phyloP scores from a whole-genome alignment of 2,797 vertebrate species.

The Linurgus olivaceus region DNA sequence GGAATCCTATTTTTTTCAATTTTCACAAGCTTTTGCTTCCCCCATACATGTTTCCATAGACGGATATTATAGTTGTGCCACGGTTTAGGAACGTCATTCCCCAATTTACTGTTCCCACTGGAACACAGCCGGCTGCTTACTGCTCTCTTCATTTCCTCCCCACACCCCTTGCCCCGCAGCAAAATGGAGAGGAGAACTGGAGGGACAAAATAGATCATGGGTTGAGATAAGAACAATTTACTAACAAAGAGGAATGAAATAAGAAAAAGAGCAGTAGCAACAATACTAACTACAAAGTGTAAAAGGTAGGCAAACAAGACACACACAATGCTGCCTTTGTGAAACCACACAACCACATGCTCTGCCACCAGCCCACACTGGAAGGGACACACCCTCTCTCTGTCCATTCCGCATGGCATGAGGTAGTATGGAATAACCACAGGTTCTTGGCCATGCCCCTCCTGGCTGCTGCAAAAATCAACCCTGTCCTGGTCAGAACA shows the following conservation, averaged over 20 bases:
- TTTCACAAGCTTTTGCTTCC: background rate
- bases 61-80: background rate
- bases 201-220: background rate
- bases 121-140: background rate
- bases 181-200: background rate
- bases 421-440: background rate
- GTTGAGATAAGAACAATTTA: background rate
- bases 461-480: background rate
- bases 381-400: background rate
- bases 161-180: rapidly evolving
- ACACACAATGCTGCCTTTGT: rapidly evolving
- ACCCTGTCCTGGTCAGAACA: rapidly evolving
- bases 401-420: rapidly evolving
- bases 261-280: background rate
- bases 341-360: background rate
- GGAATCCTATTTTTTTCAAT: background rate
- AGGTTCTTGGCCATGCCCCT: background rate
- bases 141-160: background rate
- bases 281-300: background rate
- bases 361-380: background rate
- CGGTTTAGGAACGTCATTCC: background rate
- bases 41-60: background rate
- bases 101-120: background rate
- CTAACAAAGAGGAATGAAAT: background rate
- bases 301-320: rapidly evolving